Evolutionary conservation across 2,888 invertebrate species (phyloP).

Genomic region (Gnatocerus cornutus): DNA sequence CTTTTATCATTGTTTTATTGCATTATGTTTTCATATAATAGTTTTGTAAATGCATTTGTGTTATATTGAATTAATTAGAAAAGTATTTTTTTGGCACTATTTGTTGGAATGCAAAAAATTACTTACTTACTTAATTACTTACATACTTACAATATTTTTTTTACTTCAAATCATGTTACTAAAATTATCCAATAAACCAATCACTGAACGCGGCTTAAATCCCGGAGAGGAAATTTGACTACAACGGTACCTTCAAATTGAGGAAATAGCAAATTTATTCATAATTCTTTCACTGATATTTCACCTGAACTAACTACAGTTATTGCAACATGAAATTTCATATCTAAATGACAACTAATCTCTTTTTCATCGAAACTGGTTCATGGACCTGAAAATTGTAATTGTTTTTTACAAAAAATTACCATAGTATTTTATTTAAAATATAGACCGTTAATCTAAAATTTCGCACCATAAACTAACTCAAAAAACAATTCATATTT

Average conservation of each 20-base stretch:
- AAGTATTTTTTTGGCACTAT: too few species aligned
- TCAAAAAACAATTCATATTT: not conserved
- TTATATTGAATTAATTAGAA: too few species aligned
- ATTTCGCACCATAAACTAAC: slow-evolving; percentile 17
- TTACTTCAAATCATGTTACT: too few species aligned
- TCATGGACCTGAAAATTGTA: slow-evolving; percentile 2
- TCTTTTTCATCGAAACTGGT: not conserved
- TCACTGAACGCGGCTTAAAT: not conserved
- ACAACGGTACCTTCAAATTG: not conserved
- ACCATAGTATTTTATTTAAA: too few species aligned
- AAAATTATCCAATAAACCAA: too few species aligned
- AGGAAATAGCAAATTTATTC: slow-evolving; percentile 10
- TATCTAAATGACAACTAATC: not conserved
- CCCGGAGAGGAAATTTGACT: not conserved
- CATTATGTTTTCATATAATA: too few species aligned
- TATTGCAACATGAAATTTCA: not conserved
- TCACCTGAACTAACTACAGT: not conserved
- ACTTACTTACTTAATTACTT: too few species aligned
- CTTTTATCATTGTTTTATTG: not conserved
- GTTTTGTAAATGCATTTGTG: not conserved
- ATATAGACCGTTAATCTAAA: too few species aligned
- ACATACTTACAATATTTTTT: too few species aligned
- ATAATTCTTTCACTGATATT: not conserved
- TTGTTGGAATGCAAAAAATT: too few species aligned
- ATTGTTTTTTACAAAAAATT: not conserved